These are phyloP conservation scores for Rhombomys opimus DNA, from an alignment of 2,113 vertebrate species.

Conservation along the genomic window DNA sequence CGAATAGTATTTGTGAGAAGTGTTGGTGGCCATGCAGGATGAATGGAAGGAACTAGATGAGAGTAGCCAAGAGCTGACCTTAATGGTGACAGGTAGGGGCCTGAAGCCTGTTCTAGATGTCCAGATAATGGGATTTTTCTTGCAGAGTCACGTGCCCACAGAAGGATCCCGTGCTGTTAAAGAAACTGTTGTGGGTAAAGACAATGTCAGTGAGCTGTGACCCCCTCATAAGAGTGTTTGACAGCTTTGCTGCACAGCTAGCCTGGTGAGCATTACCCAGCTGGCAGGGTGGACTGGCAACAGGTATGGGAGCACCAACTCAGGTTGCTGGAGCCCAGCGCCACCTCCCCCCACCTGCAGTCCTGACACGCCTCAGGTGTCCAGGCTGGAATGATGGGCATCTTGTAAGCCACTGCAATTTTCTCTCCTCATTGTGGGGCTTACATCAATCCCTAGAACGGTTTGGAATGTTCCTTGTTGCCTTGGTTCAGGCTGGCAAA, in stretches of 20 bases:
- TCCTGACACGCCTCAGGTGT: background rate
- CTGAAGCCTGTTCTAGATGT: rapidly evolving
- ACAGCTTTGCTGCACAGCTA: background rate
- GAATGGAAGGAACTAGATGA: rapidly evolving
- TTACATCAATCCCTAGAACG: rapidly evolving
- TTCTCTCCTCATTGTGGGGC: background rate
- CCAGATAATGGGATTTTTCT: background rate
- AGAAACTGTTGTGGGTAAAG: background rate
- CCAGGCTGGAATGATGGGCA: rapidly evolving
- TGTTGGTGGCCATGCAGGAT: rapidly evolving
- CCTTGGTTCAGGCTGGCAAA: background rate
- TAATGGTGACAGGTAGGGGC: rapidly evolving
- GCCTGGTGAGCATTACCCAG: rapidly evolving
- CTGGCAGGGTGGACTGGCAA: rapidly evolving
- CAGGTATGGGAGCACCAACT: background rate
- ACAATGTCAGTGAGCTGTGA: rapidly evolving
- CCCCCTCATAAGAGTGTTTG: background rate
- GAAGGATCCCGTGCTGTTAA: rapidly evolving
- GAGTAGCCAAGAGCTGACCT: rapidly evolving
- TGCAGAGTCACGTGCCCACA: rapidly evolving
- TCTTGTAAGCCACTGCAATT: background rate
- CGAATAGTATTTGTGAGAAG: no score
- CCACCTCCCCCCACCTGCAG: rapidly evolving
- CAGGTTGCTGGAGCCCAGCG: background rate
- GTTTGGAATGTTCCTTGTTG: rapidly evolving